Percentiles rank a stretch among this genome's conserved stretches.
Conservation (phyloP, 64 coral and sea anemone species). For the Dendrophyllia cribrosa region DNA sequence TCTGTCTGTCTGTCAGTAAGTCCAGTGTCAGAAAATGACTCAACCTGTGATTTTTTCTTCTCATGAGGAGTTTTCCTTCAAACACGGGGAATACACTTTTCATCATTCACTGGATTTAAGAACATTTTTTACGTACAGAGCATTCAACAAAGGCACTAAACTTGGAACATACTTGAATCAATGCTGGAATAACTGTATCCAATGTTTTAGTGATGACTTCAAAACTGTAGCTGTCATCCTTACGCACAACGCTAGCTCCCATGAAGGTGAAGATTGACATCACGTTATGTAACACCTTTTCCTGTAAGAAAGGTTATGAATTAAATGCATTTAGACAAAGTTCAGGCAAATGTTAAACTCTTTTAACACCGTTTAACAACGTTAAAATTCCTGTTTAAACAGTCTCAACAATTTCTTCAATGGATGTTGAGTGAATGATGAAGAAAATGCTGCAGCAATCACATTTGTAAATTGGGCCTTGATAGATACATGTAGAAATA, state of each 20-base stretch:
- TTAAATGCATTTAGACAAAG: too few species aligned
- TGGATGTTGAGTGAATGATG: too few species aligned
- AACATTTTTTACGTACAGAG: too few species aligned
- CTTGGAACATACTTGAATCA: slow-evolving; percentile 79
- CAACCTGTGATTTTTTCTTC: background rate
- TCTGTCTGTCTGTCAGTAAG: background rate
- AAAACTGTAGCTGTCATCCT: slow-evolving; percentile 99
- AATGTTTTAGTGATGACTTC: slow-evolving; percentile 94
- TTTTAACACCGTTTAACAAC: too few species aligned
- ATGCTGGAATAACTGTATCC: slow-evolving; percentile 93
- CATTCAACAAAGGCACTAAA: background rate
- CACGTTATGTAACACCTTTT: slow-evolving; percentile 97
- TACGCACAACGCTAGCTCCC: slow-evolving; percentile 86
- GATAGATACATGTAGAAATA: too few species aligned
- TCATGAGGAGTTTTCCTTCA: background rate
- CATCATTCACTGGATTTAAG: background rate
- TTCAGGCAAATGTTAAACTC: too few species aligned
- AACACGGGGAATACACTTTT: slow-evolving; percentile 46
- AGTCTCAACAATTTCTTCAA: too few species aligned
- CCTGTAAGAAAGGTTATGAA: slow-evolving; percentile 52
- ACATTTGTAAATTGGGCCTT: too few species aligned
- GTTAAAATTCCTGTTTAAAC: too few species aligned
- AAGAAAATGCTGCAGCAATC: too few species aligned
- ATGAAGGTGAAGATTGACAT: slow-evolving; percentile 99
- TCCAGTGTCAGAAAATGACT: slow-evolving; percentile 42